Conservation (phyloP, 2,888 invertebrate genomes). For the Muscina levida region DNA sequence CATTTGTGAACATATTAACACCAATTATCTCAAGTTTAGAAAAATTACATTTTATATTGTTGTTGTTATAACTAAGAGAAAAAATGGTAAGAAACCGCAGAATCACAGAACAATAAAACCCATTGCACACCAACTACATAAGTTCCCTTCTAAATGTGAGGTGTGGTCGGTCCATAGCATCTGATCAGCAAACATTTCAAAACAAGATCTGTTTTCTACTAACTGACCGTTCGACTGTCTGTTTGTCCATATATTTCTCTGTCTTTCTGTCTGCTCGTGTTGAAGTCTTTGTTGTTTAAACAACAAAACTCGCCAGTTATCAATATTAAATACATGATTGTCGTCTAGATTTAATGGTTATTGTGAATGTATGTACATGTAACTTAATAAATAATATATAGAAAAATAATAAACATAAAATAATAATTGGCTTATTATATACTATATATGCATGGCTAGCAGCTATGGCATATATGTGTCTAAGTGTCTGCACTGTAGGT, state of each 20-base stretch:
- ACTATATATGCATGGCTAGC: not conserved
- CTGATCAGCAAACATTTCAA: slow-evolving; percentile 15
- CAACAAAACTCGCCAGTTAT: not conserved
- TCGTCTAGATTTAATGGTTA: not conserved
- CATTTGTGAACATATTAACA: slow-evolving; percentile 22
- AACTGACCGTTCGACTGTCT: too few species aligned
- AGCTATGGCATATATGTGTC: not conserved
- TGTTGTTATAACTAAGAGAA: slow-evolving; percentile 10
- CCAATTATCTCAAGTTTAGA: slow-evolving; percentile 30
- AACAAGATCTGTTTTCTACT: slow-evolving; percentile 11
- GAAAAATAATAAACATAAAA: slow-evolving; percentile 36
- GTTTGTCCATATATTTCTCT: not conserved
- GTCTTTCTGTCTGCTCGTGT: not conserved
- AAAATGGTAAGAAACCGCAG: not conserved
- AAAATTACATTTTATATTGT: slow-evolving; percentile 19
- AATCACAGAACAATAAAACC: slow-evolving; percentile 3
- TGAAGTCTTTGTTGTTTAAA: slow-evolving; percentile 11
- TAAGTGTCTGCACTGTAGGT: not conserved
- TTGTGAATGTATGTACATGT: not conserved
- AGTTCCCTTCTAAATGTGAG: slow-evolving; percentile 63
- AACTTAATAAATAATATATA: slow-evolving; percentile 13
- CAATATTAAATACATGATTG: slow-evolving; percentile 23
- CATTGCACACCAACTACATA: not conserved
- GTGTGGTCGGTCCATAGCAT: slow-evolving; percentile 51
- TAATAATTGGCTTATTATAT: slow-evolving; percentile 33